Conservation (phyloP, 2,888 invertebrate species). For the Heteromurus nitidus region DNA sequence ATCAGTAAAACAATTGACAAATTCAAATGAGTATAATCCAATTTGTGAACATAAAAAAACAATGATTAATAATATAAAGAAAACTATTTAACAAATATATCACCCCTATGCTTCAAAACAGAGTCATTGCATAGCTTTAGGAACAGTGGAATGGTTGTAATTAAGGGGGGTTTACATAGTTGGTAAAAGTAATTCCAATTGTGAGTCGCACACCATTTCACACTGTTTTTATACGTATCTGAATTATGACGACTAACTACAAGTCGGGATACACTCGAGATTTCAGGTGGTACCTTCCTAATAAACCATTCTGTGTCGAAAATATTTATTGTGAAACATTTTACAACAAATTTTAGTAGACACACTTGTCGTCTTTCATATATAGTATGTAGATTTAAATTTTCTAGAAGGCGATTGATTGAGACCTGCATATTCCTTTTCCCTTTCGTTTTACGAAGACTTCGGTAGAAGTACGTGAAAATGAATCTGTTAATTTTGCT, state of each 20-base stretch:
- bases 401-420: background rate
- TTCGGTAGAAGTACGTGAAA: background rate
- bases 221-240: no score
- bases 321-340: no score
- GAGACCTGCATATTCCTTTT: background rate
- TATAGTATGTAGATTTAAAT: background rate
- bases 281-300: no score
- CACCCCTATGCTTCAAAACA: background rate
- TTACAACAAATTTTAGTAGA: background rate
- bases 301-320: no score
- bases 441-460: background rate
- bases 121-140: background rate
- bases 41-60: background rate
- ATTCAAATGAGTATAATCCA: background rate
- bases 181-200: background rate
- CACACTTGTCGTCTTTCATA: background rate
- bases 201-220: background rate
- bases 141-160: background rate
- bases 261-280: no score
- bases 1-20: background rate
- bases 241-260: no score
- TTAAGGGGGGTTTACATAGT: background rate
- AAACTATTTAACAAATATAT: background rate
- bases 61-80: background rate
- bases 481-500: background rate